phyloP scores from a whole-genome alignment of 2,888 invertebrate species.

The Uloborus plumipes region DNA sequence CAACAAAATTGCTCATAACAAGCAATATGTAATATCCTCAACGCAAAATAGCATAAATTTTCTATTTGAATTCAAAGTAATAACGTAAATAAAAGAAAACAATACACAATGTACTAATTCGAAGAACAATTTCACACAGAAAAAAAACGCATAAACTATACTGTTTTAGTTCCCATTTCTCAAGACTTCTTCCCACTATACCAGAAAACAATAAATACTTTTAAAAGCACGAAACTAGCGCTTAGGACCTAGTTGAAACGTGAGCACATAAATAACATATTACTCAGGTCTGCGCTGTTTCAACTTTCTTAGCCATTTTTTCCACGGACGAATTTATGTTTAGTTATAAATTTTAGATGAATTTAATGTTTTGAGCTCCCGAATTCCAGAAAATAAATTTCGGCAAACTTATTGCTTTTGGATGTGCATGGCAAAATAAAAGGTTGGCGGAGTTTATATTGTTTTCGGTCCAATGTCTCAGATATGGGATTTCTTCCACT shows the following conservation, averaged over 20 bases:
- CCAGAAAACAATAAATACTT: not conserved
- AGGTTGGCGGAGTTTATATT: conserved; percentile 6
- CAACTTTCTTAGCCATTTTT: not conserved
- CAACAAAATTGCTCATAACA: too few relatives aligned
- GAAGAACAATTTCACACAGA: too few relatives aligned
- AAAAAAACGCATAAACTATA: too few relatives aligned
- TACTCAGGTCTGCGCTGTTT: not conserved
- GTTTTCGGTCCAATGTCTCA: conserved; percentile 1
- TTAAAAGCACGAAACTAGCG: conserved; percentile 4
- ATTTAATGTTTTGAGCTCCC: conserved; percentile 4
- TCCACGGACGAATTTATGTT: not conserved
- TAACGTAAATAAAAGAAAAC: too few relatives aligned
- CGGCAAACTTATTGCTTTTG: not conserved
- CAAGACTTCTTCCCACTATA: too few relatives aligned
- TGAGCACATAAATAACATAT: conserved; percentile 13
- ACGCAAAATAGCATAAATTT: too few relatives aligned
- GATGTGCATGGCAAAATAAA: too few relatives aligned
- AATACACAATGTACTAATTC: too few relatives aligned
- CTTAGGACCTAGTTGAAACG: not conserved
- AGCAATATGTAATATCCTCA: too few relatives aligned
- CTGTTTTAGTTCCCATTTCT: too few relatives aligned
- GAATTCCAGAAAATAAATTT: conserved; percentile 19
- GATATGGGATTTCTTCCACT: not conserved
- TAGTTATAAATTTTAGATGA: conserved; percentile 14
- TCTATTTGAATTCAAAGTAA: too few relatives aligned